These are phyloP conservation scores for Dorcus hopei DNA, from an alignment of 2,888 invertebrate genomes.

Conservation along the genomic window DNA sequence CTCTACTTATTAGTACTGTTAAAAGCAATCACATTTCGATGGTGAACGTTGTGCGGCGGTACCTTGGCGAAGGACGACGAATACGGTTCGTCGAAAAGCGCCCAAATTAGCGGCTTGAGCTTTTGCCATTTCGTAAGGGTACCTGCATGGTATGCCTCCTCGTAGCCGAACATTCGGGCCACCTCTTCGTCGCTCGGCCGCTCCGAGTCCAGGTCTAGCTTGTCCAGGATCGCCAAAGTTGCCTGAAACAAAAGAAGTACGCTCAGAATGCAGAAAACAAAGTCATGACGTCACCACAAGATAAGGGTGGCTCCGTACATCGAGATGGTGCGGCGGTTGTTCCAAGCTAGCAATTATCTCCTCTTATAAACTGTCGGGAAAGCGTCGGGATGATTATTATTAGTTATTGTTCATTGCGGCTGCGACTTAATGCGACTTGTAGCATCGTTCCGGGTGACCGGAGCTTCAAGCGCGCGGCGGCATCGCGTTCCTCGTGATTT, in stretches of 20 bases:
- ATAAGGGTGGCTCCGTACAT: no score
- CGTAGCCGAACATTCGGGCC: conserved; percentile 87
- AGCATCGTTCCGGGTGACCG: no score
- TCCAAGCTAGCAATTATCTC: no score
- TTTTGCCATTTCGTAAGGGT: conserved; percentile 84
- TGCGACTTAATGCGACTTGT: no score
- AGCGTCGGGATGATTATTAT: no score
- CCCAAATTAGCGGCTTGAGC: conserved; percentile 89
- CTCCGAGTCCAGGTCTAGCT: conserved; percentile 91
- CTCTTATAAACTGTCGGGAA: no score
- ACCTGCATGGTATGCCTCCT: conserved; percentile 78
- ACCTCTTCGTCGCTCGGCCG: conserved; percentile 90
- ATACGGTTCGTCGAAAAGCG: conserved; percentile 94
- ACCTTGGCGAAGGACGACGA: conserved; percentile 91
- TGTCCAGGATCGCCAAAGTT: conserved; percentile 92
- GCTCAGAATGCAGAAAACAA: not conserved
- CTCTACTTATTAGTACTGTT: conserved; percentile 27
- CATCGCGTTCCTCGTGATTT: no score
- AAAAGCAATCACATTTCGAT: conserved; percentile 44
- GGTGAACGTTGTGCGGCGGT: conserved; percentile 31
- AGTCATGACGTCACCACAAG: no score
- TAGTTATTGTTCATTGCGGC: no score
- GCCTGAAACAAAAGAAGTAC: conserved; percentile 59
- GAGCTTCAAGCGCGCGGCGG: no score
- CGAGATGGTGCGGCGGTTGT: no score